Evolutionary conservation across 2,888 invertebrate genomes (phyloP).

Genomic region (Nephrotoma flavescens): DNA sequence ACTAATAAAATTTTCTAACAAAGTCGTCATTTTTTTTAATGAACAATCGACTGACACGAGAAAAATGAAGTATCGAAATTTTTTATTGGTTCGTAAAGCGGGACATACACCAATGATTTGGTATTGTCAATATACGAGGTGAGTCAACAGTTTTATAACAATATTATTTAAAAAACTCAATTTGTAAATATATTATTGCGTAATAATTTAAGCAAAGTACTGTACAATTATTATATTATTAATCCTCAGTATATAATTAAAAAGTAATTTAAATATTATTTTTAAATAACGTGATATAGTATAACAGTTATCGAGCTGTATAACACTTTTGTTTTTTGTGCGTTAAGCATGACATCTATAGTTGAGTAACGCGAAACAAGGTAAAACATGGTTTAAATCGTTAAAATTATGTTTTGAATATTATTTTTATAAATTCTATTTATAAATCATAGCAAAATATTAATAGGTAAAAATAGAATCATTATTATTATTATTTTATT

Average conservation of each 20-base stretch:
- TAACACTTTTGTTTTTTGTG: not conserved
- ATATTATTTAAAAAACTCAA: not conserved
- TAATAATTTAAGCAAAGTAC: too few relatives aligned
- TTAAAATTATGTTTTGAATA: not conserved
- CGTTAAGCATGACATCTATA: not conserved
- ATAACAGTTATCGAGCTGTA: not conserved
- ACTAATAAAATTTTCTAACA: not conserved
- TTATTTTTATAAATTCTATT: not conserved
- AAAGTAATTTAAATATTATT: too few relatives aligned
- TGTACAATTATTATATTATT: too few relatives aligned
- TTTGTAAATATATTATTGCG: too few relatives aligned
- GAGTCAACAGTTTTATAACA: not conserved
- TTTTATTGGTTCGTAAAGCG: not conserved
- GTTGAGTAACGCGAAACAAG: not conserved
- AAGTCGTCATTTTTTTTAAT: constrained; percentile 2
- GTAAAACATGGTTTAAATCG: not conserved
- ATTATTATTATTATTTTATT: not conserved
- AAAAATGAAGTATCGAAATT: not conserved
- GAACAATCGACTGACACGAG: constrained; percentile 1
- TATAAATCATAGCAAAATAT: not conserved
- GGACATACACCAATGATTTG: not conserved
- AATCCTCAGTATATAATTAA: too few relatives aligned
- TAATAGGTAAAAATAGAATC: not conserved
- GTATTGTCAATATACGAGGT: not conserved
- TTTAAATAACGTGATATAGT: not conserved